Percentiles rank a stretch among this genome's conserved stretches.
Conservation (phyloP, 1,140 invertebrate species). For the Caerostris extrusa region DNA sequence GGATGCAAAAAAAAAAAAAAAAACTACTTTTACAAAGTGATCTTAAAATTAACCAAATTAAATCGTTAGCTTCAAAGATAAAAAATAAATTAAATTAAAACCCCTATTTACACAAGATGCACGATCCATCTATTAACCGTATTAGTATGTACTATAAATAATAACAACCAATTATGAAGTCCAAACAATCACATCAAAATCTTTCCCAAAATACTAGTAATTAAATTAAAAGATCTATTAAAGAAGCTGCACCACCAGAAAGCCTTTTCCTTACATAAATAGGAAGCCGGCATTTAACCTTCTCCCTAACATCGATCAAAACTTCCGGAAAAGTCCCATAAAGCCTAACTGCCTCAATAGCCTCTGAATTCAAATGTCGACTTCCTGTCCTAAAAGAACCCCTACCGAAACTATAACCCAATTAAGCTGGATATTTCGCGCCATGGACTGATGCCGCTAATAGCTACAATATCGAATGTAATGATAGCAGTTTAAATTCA, state of each 20-base stretch:
- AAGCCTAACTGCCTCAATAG: slow-evolving; percentile 55
- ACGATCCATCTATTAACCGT: too few species aligned
- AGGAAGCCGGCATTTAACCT: slow-evolving; percentile 30
- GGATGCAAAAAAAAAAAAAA: too few species aligned
- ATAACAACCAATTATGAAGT: too few species aligned
- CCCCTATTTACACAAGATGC: too few species aligned
- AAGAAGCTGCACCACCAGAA: neutral
- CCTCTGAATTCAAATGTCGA: slow-evolving; percentile 35
- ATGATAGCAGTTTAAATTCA: slow-evolving; percentile 65
- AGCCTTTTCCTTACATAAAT: neutral
- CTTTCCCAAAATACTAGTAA: neutral
- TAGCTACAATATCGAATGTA: slow-evolving; percentile 51
- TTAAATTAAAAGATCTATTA: slow-evolving; percentile 13
- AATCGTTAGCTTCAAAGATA: too few species aligned
- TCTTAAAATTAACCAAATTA: too few species aligned
- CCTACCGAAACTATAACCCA: slow-evolving; percentile 53
- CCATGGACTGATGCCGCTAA: slow-evolving; percentile 22
- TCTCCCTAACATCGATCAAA: slow-evolving; percentile 9
- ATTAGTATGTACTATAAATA: too few species aligned
- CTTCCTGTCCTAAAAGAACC: slow-evolving; percentile 4
- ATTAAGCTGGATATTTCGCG: slow-evolving; percentile 59
- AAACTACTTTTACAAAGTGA: too few species aligned
- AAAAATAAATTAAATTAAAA: too few species aligned
- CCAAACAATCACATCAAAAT: too few species aligned
- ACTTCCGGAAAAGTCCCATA: slow-evolving; percentile 54